phyloP scores from a whole-genome alignment of 2,888 invertebrate genomes.

The Cheiracanthium punctorium region DNA sequence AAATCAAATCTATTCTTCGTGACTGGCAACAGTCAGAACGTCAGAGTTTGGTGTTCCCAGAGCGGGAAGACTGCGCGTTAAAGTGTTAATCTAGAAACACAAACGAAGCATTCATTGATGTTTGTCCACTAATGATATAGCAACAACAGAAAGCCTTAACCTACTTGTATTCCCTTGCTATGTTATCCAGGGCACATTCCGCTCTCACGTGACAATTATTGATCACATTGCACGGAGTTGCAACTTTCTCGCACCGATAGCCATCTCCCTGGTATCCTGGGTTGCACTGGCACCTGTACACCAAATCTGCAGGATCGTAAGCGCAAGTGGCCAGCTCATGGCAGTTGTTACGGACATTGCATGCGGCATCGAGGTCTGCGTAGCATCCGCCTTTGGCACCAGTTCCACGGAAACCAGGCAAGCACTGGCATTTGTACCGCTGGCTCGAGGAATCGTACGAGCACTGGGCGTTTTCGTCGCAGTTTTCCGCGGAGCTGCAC shows the following conservation, averaged over 20 bases:
- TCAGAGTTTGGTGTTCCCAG: too few species aligned
- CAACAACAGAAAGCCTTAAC: too few species aligned
- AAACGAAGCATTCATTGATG: too few species aligned
- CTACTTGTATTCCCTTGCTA: conserved; percentile 37
- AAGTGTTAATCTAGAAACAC: too few species aligned
- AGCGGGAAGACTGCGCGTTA: too few species aligned
- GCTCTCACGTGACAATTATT: conserved; percentile 77
- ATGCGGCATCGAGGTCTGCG: conserved; percentile 78
- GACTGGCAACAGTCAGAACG: too few species aligned
- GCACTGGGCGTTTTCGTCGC: conserved; percentile 72
- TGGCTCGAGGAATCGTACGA: conserved; percentile 77
- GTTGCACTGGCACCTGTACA: conserved; percentile 76
- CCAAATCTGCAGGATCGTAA: conserved; percentile 77
- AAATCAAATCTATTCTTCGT: too few species aligned
- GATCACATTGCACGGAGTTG: conserved; percentile 74
- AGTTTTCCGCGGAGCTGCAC: conserved; percentile 72
- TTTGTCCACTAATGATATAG: too few species aligned
- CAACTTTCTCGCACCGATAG: conserved; percentile 72
- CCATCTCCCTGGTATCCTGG: conserved; percentile 77
- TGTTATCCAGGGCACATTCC: conserved; percentile 79
- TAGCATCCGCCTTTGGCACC: conserved; percentile 73
- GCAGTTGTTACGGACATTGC: conserved; percentile 86
- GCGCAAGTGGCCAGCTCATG: conserved; percentile 87
- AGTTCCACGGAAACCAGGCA: conserved; percentile 76
- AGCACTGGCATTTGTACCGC: conserved; percentile 76